A percentile compares a stretch with the other conserved stretches of the same genome.
Evolutionary conservation across 2,888 invertebrate species (phyloP).

Genomic region (Drosophila tripunctata): DNA sequence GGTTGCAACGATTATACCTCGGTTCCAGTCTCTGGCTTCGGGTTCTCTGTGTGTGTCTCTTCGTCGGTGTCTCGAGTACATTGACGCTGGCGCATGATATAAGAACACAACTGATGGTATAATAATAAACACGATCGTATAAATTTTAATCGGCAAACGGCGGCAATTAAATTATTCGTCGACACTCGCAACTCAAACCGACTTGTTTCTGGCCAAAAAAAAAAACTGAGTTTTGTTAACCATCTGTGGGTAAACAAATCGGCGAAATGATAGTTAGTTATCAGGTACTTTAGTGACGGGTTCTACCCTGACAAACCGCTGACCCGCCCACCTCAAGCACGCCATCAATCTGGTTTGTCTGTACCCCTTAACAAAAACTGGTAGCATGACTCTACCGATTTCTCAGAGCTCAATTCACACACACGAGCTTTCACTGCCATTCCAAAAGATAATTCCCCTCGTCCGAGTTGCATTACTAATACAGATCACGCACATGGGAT

Average conservation of each 20-base stretch:
- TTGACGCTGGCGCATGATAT: slow-evolving; percentile 18
- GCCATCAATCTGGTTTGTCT: neutral
- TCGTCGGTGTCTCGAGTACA: neutral
- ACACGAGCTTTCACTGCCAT: slow-evolving; percentile 26
- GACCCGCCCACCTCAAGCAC: neutral
- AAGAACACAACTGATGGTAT: slow-evolving; percentile 26
- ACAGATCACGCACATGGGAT: slow-evolving; percentile 41
- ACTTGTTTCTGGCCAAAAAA: slow-evolving; percentile 2
- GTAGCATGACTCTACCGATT: slow-evolving; percentile 17
- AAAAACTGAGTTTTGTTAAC: neutral
- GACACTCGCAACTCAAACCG: neutral
- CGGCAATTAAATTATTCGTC: slow-evolving; percentile 33
- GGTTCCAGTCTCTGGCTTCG: slow-evolving; percentile 10
- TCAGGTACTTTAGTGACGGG: neutral
- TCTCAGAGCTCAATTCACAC: slow-evolving; percentile 28
- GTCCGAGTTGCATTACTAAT: slow-evolving; percentile 19
- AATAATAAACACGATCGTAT: slow-evolving; percentile 43
- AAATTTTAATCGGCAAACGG: slow-evolving; percentile 41
- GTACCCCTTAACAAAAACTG: too few species aligned
- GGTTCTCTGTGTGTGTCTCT: slow-evolving; percentile 1
- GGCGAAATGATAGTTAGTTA: slow-evolving; percentile 11
- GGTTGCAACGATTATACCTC: slow-evolving; percentile 37
- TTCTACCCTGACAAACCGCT: neutral
- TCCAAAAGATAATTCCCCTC: slow-evolving; percentile 4
- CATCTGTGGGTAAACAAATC: slow-evolving; percentile 21